Evolutionary conservation across 2,797 vertebrate species (phyloP).

Genomic region (Hipposideros larvatus): DNA sequence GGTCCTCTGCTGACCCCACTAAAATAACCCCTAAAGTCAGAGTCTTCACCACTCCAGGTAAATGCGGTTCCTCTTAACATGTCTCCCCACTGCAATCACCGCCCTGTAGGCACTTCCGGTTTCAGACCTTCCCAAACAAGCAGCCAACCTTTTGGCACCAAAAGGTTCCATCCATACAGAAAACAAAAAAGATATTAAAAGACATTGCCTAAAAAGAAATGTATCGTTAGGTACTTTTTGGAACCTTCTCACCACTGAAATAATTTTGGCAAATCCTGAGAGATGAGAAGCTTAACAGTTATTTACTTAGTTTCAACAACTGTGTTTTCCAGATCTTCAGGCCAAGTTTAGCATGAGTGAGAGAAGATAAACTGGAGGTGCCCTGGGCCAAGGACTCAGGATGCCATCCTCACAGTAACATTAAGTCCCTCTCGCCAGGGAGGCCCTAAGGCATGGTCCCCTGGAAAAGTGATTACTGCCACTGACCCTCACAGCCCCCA

Average conservation of each 20-base stretch:
- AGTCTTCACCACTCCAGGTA: not conserved
- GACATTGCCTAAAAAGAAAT: not conserved
- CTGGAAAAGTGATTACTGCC: not conserved
- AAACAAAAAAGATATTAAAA: constrained; percentile 40
- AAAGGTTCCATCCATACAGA: not conserved
- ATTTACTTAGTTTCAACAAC: constrained; percentile 16
- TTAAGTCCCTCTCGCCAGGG: not conserved
- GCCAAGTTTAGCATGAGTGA: not conserved
- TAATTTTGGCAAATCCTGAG: constrained; percentile 32
- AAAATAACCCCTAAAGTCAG: not conserved
- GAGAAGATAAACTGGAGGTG: not conserved
- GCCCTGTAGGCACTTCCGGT: not conserved
- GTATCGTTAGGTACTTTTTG: not conserved
- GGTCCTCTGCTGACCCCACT: not conserved
- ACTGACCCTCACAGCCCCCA: not conserved
- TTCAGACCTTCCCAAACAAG: not conserved
- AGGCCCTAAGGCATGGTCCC: not conserved
- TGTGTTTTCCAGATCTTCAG: constrained; percentile 33
- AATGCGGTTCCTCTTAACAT: not conserved
- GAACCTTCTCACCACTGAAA: constrained; percentile 39
- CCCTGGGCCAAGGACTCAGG: not conserved
- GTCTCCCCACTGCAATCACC: not conserved
- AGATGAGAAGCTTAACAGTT: not conserved
- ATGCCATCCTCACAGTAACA: not conserved
- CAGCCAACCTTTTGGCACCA: not conserved